These are phyloP conservation scores for Bucco capensis DNA, from an alignment of 2,113 vertebrate species.

Conservation along the genomic window DNA sequence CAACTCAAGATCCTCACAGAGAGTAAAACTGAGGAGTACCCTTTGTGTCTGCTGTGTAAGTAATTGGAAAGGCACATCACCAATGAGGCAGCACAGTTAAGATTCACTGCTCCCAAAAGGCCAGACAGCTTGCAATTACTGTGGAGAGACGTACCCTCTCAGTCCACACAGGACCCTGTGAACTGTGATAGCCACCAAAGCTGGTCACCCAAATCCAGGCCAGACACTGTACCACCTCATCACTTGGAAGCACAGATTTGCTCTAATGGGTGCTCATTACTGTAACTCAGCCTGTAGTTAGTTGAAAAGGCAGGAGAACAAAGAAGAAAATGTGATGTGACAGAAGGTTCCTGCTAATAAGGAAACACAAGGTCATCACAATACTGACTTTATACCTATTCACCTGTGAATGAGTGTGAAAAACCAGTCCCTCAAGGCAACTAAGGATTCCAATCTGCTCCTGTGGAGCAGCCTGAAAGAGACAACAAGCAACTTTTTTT, in stretches of 20 bases:
- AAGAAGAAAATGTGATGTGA: neutral
- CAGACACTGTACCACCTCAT: neutral
- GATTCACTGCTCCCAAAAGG: neutral
- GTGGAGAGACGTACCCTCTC: neutral
- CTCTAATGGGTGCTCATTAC: neutral
- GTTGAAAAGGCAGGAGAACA: neutral
- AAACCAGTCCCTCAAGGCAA: neutral
- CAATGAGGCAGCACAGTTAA: neutral
- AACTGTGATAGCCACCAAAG: neutral
- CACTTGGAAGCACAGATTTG: neutral
- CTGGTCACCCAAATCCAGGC: neutral
- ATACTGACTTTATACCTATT: neutral
- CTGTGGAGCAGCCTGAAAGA: neutral
- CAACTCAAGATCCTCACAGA: neutral
- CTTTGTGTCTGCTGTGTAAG: neutral
- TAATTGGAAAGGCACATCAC: neutral
- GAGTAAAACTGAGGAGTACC: no score
- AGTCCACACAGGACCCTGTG: rapidly evolving
- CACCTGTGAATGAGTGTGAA: neutral
- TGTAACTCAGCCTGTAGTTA: neutral
- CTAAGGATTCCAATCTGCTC: neutral
- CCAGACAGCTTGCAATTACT: neutral
- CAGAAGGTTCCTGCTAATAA: neutral
- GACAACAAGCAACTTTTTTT: neutral
- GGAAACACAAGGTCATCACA: neutral